Base-by-base conservation (phyloP, 2,797 vertebrate species). In the Fringilla coelebs region DNA sequence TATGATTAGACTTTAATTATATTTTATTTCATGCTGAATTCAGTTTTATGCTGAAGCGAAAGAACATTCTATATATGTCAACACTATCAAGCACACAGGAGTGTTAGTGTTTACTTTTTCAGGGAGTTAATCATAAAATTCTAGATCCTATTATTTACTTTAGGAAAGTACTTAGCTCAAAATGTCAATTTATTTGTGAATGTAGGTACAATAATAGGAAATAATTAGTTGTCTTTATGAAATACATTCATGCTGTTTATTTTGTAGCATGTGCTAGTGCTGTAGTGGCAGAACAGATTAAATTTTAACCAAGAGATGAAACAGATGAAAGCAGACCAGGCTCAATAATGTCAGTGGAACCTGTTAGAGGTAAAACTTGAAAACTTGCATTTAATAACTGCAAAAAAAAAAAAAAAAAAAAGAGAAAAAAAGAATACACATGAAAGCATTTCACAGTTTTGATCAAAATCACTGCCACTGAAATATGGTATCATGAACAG, bases 1-100 rank as follows among this genome's bases (percentile, higher is more conserved):
- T 94, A 90, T 82, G 46, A 85, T 93, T 75, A 94, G 21, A n/a
- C 36, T 88, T 89, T 80, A 90, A 84, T 91, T 96, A 85, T 71
- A 80, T 89, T 94, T 94, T 38, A 38, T 38, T 60, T 60, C 25
- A 28, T 19, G 6, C 36, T 60, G 58, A 28, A 38, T 38, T 60
- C 34, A 60, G 73, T 38, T 78, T 86, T 11, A 80, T 51, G 29
- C 12, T 78, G 54, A 31, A 88, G 13, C 79, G 43, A 67, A 74
- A 58, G 55, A 51, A 61, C 3, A 60, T 26, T 40, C 19, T 55
- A 32, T 38, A 72, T 49, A 48, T 4, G 26, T 79, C 55, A 38
- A 85, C 11, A 67, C 13, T 67, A 9, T 63, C 36, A 92, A 93
- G 28, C 17, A 89, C 21, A 73, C 4, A 78, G 52, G 88, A 60